Conservation (phyloP, 2,113 vertebrate genomes). For the Rana temporaria region DNA sequence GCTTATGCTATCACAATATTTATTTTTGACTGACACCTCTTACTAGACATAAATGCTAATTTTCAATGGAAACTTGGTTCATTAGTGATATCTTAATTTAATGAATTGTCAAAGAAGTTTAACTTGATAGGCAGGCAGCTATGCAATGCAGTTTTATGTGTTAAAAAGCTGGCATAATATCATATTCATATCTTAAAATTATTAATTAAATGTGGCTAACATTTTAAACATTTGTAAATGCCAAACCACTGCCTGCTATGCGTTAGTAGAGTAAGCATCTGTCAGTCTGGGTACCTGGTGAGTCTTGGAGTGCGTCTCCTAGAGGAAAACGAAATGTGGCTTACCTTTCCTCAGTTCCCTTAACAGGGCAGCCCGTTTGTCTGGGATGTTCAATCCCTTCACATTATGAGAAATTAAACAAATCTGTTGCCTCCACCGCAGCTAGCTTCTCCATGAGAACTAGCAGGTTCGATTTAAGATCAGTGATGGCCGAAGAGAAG, state of each 20-base stretch:
- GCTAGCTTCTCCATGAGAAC: too few species aligned
- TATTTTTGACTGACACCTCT: slow-evolving; percentile 37
- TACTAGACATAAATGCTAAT: slow-evolving; percentile 33
- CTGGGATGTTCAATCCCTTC: too few species aligned
- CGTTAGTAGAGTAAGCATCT: too few species aligned
- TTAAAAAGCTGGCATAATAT: slow-evolving; percentile 28
- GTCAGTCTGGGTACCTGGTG: too few species aligned
- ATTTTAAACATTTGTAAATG: slow-evolving; percentile 21
- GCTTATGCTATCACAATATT: slow-evolving; percentile 40
- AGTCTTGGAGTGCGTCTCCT: too few species aligned
- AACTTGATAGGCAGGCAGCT: slow-evolving; percentile 17
- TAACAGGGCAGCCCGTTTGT: too few species aligned
- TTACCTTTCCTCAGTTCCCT: too few species aligned
- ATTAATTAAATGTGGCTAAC: slow-evolving; percentile 8
- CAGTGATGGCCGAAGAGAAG: too few species aligned
- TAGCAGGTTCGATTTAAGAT: too few species aligned
- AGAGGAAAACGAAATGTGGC: too few species aligned
- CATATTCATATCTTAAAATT: slow-evolving; percentile 18
- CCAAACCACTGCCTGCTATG: neutral
- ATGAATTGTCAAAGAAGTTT: slow-evolving; percentile 47
- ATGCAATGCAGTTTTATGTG: slow-evolving; percentile 25
- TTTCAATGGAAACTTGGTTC: slow-evolving; percentile 43
- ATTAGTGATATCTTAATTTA: slow-evolving; percentile 43
- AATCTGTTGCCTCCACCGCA: too few species aligned
- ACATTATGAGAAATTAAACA: too few species aligned